Conservation (phyloP, 1,140 invertebrate genomes). For the Campoletis sonorensis region DNA sequence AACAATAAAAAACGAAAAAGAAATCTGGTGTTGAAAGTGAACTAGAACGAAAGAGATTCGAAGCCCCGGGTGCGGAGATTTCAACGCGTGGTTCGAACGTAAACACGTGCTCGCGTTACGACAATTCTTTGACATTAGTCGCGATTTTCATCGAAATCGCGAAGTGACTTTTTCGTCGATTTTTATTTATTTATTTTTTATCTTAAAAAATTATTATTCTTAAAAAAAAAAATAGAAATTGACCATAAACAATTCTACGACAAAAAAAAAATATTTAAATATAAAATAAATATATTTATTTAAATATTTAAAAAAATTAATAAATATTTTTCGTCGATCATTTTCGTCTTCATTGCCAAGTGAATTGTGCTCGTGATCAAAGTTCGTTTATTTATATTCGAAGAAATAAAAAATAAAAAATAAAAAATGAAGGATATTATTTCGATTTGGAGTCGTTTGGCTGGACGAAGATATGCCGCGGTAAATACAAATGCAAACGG, state of each 20-base stretch:
- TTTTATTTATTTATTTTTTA: too few species aligned
- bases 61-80: slow-evolving; percentile 30
- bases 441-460: slow-evolving; percentile 77
- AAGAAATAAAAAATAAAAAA: slow-evolving; percentile 20
- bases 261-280: too few species aligned
- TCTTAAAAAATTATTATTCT: too few species aligned
- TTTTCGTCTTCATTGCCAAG: neutral
- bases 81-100: slow-evolving; percentile 41
- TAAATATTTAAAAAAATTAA: too few species aligned
- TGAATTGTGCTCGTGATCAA: neutral
- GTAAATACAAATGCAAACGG: slow-evolving; percentile 70
- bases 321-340: too few species aligned
- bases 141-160: neutral
- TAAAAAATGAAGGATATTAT: slow-evolving; percentile 77
- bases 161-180: too few species aligned
- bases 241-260: too few species aligned
- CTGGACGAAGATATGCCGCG: slow-evolving; percentile 73
- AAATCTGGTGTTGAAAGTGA: neutral
- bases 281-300: too few species aligned
- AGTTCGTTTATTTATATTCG: neutral
- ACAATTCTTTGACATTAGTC: slow-evolving; percentile 21
- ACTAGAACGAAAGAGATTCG: neutral
- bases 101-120: slow-evolving; percentile 1
- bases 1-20: neutral
- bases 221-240: too few species aligned